A percentile compares a stretch with the other conserved stretches of the same genome.
phyloP scores from a whole-genome alignment of 2,797 vertebrate species.

The Paguma larvata region DNA sequence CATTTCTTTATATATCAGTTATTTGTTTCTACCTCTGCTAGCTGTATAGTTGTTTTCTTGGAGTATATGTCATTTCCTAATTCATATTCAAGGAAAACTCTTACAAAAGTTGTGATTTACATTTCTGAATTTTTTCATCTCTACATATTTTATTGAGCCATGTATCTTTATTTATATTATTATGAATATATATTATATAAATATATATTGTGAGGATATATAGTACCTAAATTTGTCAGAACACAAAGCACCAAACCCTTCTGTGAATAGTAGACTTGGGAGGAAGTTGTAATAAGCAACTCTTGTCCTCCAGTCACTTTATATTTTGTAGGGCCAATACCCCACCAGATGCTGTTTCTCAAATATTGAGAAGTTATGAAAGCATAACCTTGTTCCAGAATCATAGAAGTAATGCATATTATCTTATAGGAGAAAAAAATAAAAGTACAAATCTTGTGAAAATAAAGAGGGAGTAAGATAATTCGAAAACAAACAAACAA shows the following conservation, averaged over 20 bases:
- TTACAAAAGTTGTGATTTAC: not conserved
- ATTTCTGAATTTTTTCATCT: not conserved
- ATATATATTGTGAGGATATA: not conserved
- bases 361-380: not conserved
- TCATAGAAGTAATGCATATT: not conserved
- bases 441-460: not conserved
- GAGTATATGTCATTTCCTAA: not conserved
- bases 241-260: not conserved
- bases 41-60: too few relatives aligned
- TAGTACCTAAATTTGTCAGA: not conserved
- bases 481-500: too few relatives aligned
- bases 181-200: not conserved
- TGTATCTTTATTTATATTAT: not conserved
- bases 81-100: not conserved
- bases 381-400: not conserved
- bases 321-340: not conserved
- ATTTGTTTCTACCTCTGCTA: not conserved
- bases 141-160: not conserved
- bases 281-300: not conserved
- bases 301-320: not conserved
- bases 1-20: not conserved
- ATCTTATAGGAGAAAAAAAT: not conserved
- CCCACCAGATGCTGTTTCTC: not conserved
- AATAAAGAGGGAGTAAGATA: not conserved
- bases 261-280: not conserved